phyloP scores from a whole-genome alignment of 2,113 vertebrate species.

The Leucoraja erinaceus region DNA sequence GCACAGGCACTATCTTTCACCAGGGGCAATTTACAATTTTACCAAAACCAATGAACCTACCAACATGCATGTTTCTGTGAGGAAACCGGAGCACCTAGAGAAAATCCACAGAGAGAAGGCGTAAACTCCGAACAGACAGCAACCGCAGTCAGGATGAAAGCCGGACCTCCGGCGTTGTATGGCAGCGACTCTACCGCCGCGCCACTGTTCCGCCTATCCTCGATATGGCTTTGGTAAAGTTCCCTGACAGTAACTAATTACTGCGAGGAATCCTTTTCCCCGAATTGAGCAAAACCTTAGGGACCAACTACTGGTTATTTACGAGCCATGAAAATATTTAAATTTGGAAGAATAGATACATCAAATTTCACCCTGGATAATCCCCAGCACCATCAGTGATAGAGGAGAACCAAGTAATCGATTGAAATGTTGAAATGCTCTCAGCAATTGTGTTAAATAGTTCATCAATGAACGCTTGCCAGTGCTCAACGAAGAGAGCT shows the following conservation, averaged over 20 bases:
- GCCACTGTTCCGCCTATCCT: background rate
- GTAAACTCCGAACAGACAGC: no score
- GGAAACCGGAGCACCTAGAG: no score
- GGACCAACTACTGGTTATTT: background rate
- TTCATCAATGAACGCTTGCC: background rate
- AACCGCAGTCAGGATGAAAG: no score
- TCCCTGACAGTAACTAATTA: background rate
- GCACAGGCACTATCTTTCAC: no score
- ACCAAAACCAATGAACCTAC: no score
- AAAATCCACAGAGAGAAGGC: no score
- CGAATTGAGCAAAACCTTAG: background rate
- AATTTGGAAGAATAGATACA: background rate
- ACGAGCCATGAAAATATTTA: background rate
- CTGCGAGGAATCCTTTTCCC: background rate
- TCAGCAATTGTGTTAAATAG: background rate
- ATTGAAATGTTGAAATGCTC: constrained; percentile 17
- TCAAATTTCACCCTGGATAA: background rate
- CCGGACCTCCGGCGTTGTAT: no score
- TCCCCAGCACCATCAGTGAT: background rate
- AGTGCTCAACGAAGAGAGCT: background rate
- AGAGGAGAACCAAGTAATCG: background rate
- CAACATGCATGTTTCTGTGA: no score
- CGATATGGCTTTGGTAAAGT: background rate
- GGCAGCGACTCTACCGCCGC: no score
- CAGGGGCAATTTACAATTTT: no score